Base-by-base conservation (phyloP, 2,113 vertebrate species). In the Willisornis vidua region DNA sequence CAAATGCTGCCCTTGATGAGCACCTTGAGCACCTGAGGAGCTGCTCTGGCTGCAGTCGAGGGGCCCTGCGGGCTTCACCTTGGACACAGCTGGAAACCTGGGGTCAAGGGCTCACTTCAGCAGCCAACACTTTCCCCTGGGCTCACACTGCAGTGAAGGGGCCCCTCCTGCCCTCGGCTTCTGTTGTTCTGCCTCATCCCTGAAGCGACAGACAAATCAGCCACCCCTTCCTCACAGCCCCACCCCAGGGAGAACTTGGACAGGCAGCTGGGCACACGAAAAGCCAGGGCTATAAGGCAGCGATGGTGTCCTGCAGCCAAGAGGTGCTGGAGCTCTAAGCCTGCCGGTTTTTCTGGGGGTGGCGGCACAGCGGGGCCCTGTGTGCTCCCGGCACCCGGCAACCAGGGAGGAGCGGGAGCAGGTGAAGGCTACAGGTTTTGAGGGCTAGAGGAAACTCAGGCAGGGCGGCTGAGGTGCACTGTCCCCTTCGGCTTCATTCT, bases 331-430 rank as follows among this genome's bases (percentile, higher is more conserved):
- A 73, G 80, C 54, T 41, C 49, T 1, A 6, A 35, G 39, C 5
- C 58, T 11, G 55, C 41, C 3, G 2, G 5, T 22, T 25, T 12
- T 35, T 5, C 14, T 1, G 46, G 51, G 25, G 16, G 3, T 4
- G 17, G 19, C 0, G 31, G 85, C 68, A 14, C 59, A 3, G 39
- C 0, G 25, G 29, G 71, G 63, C 63, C 14, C 33, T 6, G 24
- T 9, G 87, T 0, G 23, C 59, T 39, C 29, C 51, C 3, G 6
- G 66, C 71, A 4, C 22, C 6, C 41, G 0, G 15, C 5, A 39
- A 26, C 35, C 63, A 7, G 12, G 26, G 2, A 70, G 25, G 19
- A 62, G 52, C 43, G 7, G 92, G 20, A n/a, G n/a, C 48, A 20
- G 35, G 59, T 0, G 12, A 37, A 29, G 12, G 25, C 48, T 41